Conservation (phyloP, 2,113 vertebrate genomes). For the Vidua chalybeata region DNA sequence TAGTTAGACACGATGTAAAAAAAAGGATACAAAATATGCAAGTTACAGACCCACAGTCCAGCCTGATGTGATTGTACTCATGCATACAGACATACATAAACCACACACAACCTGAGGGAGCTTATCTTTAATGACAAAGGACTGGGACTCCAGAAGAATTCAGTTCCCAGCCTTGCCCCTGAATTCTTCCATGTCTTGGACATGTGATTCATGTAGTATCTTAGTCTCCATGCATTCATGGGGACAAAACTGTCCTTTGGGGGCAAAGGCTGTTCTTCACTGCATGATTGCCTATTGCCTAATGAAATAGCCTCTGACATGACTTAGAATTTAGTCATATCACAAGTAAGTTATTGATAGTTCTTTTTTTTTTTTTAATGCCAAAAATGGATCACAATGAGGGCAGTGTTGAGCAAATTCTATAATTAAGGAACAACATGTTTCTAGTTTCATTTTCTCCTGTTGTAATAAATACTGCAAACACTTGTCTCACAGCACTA, state of each 20-base stretch:
- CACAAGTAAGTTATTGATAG: conserved; percentile 8
- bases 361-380: not conserved
- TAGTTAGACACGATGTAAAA: conserved; percentile 26
- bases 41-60: not conserved
- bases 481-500: not conserved
- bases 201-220: not conserved
- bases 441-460: conserved; percentile 30
- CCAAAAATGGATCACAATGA: not conserved
- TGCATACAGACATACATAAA: not conserved
- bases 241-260: not conserved
- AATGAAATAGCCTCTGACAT: not conserved
- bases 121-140: not conserved
- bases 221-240: not conserved
- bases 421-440: not conserved
- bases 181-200: not conserved
- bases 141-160: not conserved
- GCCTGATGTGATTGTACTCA: not conserved
- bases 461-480: conserved; percentile 34
- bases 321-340: not conserved
- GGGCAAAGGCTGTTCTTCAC: not conserved
- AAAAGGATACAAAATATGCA: not conserved
- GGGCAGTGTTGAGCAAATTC: not conserved
- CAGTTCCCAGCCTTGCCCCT: not conserved
- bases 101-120: not conserved
- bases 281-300: not conserved